Base-by-base conservation (phyloP, 1,140 invertebrate species). In the Ceratosolen fusciceps region DNA sequence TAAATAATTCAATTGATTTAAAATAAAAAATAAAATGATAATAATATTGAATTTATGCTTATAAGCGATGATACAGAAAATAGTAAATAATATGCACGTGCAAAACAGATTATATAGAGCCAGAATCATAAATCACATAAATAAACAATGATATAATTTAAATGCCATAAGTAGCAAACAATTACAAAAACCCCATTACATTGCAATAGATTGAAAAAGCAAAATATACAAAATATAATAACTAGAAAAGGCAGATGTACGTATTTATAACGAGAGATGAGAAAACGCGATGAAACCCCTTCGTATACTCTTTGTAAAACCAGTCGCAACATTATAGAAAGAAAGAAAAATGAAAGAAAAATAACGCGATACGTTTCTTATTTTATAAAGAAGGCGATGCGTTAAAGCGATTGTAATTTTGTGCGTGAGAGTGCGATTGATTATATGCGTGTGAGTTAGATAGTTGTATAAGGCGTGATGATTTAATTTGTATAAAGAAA, bases 401-500 rank as follows among this genome's bases (percentile, higher is more conserved):
- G 31, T 37, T 58, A 39, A 37, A 73, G 72, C 72, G 72, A 62
- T 74, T 60, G 19, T 47, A 71, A 52, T 71, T 68, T 56, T 78
- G 70, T 79, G 70, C 31, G 39, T 54, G 70, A 79, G 70, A 65
- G 76, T 78, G 68, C 67, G 76, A 78, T 26, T 78, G 68, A 71
- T 60, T n/a, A 77, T 52, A 71, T 73, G 70, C 39, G 70, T 54
- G 70, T 21, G 77, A 79, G 34, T 52, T 79, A 65, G 58, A 65
- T 79, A 79, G 70, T 79, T 79, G 77, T 74, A 31, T 79, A 79
- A 74, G 77, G 71, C 77, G 71, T 74, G 77, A 79, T 79, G 68
- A 73, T 79, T 67, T 74, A 68, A 79, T 58, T n/a, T 79, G 77
- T 79, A 74, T 58, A 70, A 80, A 71, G 72, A 70, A 58, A 74